Evolutionary conservation across 2,113 vertebrate genomes (phyloP), one percentile per base, ranked within the genome.

Genomic region (Ondatra zibethicus): DNA sequence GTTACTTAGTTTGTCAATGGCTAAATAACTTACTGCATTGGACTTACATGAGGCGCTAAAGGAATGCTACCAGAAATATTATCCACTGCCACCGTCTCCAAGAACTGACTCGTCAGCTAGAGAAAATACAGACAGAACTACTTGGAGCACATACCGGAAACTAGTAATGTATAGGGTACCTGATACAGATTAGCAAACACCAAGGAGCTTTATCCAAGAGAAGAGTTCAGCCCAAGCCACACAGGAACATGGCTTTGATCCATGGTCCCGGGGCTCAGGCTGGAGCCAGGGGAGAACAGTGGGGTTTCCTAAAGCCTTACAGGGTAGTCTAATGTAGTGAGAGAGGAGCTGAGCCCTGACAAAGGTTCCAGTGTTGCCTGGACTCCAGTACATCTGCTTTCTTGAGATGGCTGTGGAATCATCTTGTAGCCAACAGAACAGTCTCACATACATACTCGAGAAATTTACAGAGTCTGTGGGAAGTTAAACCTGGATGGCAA

Each of bases 391-490:
- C 88, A 68, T 66, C 78, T 80, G 16, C 14, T 90, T 96, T 73
- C 78, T 86, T 68, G 92, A 27, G 25, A 92, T 58, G 61, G 65
- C 80, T 61, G 65, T 29, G 68, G 61, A 94, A 84, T 21, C 91
- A n/a, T 85, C 65, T 70, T 33, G 14, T 65, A 33, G 63, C 31
- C 91, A 68, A 86, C 42, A 94, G 95, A 55, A 36, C 66, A 88
- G 77, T 65, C 91, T 97, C 47, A 97, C 96, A 94, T 5, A 78
- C 17, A 76, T 21, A 87, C 52, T 94, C 73, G 77, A 96, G 42
- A 94, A 96, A 77, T 88, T 91, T 61, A 95, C 55, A 29, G 68
- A 52, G 11, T 76, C 61, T 96, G 82, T n/a, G 93, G 55, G 95
- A 92, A 93, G 92, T 82, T 89, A 92, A 94, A 95, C 9, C 29